These are phyloP conservation scores for Macrotus californicus DNA, from an alignment of 2,113 vertebrate genomes.

Conservation along the genomic window DNA sequence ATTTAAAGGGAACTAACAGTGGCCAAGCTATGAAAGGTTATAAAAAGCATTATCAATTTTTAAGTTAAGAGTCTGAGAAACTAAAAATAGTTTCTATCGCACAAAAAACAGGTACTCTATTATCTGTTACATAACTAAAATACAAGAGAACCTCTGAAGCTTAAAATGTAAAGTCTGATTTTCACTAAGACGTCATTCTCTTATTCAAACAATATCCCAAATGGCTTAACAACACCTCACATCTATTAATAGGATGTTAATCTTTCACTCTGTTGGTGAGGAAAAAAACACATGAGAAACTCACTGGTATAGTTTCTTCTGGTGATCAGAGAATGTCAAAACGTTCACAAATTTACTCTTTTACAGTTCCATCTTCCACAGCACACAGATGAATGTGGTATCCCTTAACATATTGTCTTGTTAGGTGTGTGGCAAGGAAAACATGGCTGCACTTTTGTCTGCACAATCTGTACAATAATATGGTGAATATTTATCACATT, in stretches of 20 bases:
- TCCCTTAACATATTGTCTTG: constrained; percentile 9
- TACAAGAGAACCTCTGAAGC: not conserved
- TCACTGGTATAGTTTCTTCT: constrained; percentile 37
- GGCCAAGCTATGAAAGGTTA: not conserved
- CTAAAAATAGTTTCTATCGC: not conserved
- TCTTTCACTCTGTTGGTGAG: not conserved
- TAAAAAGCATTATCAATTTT: not conserved
- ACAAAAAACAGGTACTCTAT: not conserved
- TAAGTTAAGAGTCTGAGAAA: not conserved
- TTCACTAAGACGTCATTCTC: not conserved
- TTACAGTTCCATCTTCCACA: constrained; percentile 59
- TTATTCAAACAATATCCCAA: not conserved
- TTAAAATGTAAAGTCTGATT: not conserved
- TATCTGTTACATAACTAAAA: not conserved
- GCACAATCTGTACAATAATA: constrained; percentile 39
- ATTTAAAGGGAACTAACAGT: not conserved
- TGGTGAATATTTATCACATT: constrained; percentile 76
- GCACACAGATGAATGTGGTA: constrained; percentile 7
- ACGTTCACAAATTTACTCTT: constrained; percentile 55
- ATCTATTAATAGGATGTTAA: constrained; percentile 54
- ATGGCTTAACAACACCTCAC: constrained; percentile 27
- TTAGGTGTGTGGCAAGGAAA: constrained; percentile 24
- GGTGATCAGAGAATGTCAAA: constrained; percentile 37
- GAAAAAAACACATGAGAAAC: not conserved
- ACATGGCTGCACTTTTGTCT: constrained; percentile 26